These are phyloP conservation scores for Okamejei kenojei DNA, from an alignment of 2,797 vertebrate species.

Conservation along the genomic window DNA sequence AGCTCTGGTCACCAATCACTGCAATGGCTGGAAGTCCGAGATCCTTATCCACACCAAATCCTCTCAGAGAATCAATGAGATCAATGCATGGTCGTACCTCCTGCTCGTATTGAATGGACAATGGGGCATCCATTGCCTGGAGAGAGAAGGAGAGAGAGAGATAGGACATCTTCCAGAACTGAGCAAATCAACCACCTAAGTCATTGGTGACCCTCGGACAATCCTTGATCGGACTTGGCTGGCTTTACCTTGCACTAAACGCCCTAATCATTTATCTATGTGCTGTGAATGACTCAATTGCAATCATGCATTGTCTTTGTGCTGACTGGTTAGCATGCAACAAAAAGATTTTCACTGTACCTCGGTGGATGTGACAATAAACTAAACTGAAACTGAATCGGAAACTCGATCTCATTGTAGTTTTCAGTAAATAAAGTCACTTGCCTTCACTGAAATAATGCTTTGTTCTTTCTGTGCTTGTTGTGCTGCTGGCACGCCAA, in stretches of 20 bases:
- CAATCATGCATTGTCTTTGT: too few relatives aligned
- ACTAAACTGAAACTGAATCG: too few relatives aligned
- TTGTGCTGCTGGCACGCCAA: not conserved
- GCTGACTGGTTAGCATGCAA: too few relatives aligned
- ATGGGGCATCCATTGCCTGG: not conserved
- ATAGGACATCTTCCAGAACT: not conserved
- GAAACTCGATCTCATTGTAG: too few relatives aligned
- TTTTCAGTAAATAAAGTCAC: not conserved
- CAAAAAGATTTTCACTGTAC: too few relatives aligned
- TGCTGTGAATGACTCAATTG: too few relatives aligned
- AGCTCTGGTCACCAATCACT: slow-evolving; percentile 39
- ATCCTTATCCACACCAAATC: slow-evolving; percentile 34
- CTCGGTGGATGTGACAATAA: too few relatives aligned
- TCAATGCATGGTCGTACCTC: slow-evolving; percentile 35
- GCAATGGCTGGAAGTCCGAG: slow-evolving; percentile 35
- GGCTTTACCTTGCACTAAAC: too few relatives aligned
- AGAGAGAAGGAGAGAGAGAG: not conserved
- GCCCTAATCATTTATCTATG: too few relatives aligned
- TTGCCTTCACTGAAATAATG: not conserved
- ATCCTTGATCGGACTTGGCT: too few relatives aligned
- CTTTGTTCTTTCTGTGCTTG: not conserved
- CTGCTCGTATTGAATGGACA: not conserved
- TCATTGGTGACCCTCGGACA: too few relatives aligned
- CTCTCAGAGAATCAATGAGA: slow-evolving; percentile 31
- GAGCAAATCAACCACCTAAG: too few relatives aligned